Base-by-base conservation (phyloP, 2,888 invertebrate genomes). In the Noctua janthe region DNA sequence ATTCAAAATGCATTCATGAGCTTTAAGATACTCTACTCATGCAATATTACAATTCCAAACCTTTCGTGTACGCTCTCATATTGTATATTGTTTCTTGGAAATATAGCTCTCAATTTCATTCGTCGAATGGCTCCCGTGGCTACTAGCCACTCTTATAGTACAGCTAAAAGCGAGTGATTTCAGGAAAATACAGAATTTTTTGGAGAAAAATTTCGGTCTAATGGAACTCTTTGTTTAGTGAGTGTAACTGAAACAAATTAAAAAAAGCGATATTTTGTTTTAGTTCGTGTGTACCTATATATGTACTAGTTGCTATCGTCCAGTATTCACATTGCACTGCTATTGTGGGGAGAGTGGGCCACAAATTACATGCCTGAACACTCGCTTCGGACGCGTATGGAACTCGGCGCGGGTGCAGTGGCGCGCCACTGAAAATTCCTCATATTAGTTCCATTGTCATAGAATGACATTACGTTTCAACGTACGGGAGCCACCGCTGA, bases 281-380 rank as follows among this genome's bases (percentile, higher is more conserved):
- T 23, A n/a, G 39, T 17, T 54, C 6, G 17, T 43, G 10, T 35
- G 47, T 15, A 13, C 43, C n/a, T 35, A 74, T 47, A 8, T 59
- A 43, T 23, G 7, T 74, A 17, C 49, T 29, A 11, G 39, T 47
- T 56, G 54, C 66, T 76, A 76, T 70, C 5, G 39, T 69, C 43
- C 35, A 77, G 70, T 76, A 76, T 83, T 80, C 77, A 74, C n/a
- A 81, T 66, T 78, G 80, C 82, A 82, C 66, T 67, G 80, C 67
- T 80, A 85, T 79, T 81, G 83, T 81, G 78, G 72, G 39, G 3
- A 70, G 64, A 29, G 69, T 69, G 23, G 66, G 69, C 81, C 74
- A 75, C 83, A 81, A 88, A 90, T 88, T 85, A 90, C 79, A 82
- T 74, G 79, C 56, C 72, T 59, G 78, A 72, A 71, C 81, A 70